phyloP scores from a whole-genome alignment of 23 tunicate species.

The Corella eumyota region DNA sequence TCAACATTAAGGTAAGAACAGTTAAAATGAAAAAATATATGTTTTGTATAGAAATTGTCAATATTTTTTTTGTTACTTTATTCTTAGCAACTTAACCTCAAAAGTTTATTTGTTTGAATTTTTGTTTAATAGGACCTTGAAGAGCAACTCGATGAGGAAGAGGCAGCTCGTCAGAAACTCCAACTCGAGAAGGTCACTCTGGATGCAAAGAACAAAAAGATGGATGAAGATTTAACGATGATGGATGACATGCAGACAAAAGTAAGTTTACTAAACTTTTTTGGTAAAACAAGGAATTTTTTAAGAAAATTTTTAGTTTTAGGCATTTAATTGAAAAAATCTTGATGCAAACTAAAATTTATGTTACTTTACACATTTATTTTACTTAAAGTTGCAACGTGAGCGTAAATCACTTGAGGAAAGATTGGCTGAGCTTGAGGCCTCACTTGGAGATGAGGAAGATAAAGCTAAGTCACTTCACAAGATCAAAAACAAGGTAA shows the following conservation, averaged over 20 bases:
- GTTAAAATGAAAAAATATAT: not conserved
- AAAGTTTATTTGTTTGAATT: no score
- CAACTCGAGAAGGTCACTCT: constrained; percentile 86
- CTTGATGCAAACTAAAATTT: no score
- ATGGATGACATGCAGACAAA: constrained; percentile 72
- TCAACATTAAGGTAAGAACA: constrained; percentile 47
- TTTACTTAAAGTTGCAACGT: constrained; percentile 59
- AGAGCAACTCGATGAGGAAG: constrained; percentile 95
- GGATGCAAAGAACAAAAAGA: constrained; percentile 76
- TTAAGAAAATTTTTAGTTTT: no score
- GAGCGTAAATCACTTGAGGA: constrained; percentile 74
- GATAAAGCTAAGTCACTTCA: constrained; percentile 69
- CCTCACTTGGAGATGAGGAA: constrained; percentile 65
- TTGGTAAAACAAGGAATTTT: no score
- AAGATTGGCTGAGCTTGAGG: constrained; percentile 47
- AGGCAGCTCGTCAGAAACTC: constrained; percentile 91
- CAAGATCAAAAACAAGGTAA: constrained; percentile 81
- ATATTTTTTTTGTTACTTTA: not conserved
- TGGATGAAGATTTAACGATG: constrained; percentile 72
- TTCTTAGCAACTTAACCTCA: no score
- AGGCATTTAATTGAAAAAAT: no score
- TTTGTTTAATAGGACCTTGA: constrained; percentile 53
- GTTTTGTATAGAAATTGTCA: not conserved
- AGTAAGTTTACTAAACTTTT: constrained; percentile 15
- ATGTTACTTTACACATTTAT: no score